phyloP scores from a whole-genome alignment of 2,888 invertebrate species.

The Chydorus sphaericus region DNA sequence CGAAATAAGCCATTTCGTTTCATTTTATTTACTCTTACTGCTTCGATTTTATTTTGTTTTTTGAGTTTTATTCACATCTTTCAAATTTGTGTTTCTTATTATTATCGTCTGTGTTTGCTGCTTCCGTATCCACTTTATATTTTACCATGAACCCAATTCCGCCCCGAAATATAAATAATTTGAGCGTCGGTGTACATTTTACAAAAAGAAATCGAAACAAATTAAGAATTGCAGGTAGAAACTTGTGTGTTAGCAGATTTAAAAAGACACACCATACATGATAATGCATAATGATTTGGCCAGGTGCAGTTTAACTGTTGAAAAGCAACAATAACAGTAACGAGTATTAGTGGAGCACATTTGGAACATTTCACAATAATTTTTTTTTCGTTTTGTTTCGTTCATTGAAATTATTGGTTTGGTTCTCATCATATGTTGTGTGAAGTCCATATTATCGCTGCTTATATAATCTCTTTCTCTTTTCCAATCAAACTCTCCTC shows the following conservation, averaged over 20 bases:
- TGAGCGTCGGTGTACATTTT: conserved; percentile 1
- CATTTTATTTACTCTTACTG: background rate
- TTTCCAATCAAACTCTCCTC: too few relatives aligned
- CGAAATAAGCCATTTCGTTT: too few relatives aligned
- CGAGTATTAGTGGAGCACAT: too few relatives aligned
- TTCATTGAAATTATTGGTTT: too few relatives aligned
- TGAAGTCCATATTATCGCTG: too few relatives aligned
- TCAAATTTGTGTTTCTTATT: background rate
- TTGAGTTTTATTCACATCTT: background rate
- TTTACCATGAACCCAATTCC: background rate
- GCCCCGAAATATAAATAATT: conserved; percentile 3
- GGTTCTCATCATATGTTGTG: too few relatives aligned
- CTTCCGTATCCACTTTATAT: background rate
- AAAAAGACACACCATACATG: background rate
- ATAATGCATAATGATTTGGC: conserved; percentile 1
- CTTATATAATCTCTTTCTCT: too few relatives aligned
- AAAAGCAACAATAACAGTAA: too few relatives aligned
- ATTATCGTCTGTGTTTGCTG: background rate
- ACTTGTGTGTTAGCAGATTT: too few relatives aligned
- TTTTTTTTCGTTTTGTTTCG: too few relatives aligned
- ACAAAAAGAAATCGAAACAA: background rate
- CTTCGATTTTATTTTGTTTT: background rate
- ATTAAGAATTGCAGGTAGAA: too few relatives aligned
- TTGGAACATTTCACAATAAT: too few relatives aligned
- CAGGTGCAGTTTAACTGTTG: background rate